phyloP scores from a whole-genome alignment of 30 jellyfish, hydroid and myxozoan species.

The Aurelia aurita region DNA sequence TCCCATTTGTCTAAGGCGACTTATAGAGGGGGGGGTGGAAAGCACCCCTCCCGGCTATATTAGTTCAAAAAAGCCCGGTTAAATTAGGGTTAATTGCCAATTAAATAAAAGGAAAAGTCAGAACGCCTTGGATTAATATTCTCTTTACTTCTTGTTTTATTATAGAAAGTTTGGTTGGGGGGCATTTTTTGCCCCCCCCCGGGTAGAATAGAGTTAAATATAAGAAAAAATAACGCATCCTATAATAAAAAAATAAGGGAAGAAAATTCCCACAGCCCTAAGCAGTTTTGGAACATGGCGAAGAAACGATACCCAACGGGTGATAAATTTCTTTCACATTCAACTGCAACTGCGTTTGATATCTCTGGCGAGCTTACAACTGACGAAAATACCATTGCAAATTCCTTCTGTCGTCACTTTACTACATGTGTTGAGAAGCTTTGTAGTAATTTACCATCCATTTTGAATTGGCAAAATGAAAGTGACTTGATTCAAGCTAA shows the following conservation, averaged over 20 bases:
- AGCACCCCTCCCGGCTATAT: too few species aligned
- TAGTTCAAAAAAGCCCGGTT: too few species aligned
- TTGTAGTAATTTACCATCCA: conserved; percentile 69
- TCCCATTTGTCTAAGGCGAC: too few species aligned
- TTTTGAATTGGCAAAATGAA: conserved; percentile 70
- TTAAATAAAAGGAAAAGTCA: too few species aligned
- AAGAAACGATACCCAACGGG: conserved; percentile 74
- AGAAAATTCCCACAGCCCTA: conserved; percentile 66
- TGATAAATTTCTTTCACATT: conserved; percentile 48
- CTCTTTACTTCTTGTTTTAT: too few species aligned
- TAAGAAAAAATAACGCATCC: conserved; percentile 69
- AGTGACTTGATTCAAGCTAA: conserved; percentile 67
- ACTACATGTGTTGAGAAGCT: conserved; percentile 62
- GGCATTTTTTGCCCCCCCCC: too few species aligned
- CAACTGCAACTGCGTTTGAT: conserved; percentile 63
- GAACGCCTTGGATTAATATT: too few species aligned
- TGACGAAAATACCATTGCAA: conserved; percentile 65
- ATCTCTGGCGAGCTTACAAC: conserved; percentile 70
- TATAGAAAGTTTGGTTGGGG: too few species aligned
- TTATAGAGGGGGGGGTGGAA: too few species aligned
- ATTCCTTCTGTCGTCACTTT: conserved; percentile 75
- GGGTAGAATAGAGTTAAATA: too few species aligned
- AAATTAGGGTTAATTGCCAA: too few species aligned
- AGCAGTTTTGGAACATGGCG: conserved; percentile 67
- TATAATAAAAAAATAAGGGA: conserved; percentile 55